Conservation (phyloP, 2,797 vertebrate genomes). For the Gadopsis marmoratus region DNA sequence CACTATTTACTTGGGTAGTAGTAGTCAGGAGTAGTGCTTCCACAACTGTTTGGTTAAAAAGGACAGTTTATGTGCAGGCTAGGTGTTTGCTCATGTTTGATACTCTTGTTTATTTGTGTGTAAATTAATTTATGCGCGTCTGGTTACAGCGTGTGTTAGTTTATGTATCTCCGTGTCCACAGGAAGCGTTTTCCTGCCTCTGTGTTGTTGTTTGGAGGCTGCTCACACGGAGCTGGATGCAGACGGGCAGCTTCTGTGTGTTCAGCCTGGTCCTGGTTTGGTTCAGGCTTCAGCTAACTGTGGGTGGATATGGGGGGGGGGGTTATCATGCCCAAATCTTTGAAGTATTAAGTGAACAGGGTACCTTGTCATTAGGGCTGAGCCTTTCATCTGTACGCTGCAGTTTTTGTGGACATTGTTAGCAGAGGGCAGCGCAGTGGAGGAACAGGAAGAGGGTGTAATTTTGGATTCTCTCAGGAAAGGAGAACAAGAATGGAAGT, state of each 20-base stretch:
- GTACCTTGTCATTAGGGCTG: constrained; percentile 80
- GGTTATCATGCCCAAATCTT: constrained; percentile 54
- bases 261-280: constrained; percentile 38
- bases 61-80: background rate
- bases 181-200: constrained; percentile 2
- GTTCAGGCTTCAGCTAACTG: constrained; percentile 66
- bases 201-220: constrained; percentile 23
- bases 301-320: constrained; percentile 49
- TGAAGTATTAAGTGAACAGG: constrained; percentile 80
- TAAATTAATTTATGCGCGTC: background rate
- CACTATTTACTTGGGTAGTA: too few relatives aligned
- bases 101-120: constrained; percentile 13
- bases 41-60: background rate
- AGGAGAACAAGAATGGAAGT: constrained; percentile 22
- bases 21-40: too few relatives aligned
- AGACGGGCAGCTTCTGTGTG: constrained; percentile 37
- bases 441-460: constrained; percentile 34
- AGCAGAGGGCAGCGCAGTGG: constrained; percentile 46
- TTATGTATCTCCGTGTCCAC: background rate
- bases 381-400: constrained; percentile 66
- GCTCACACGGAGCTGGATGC: constrained; percentile 24
- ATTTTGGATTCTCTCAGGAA: constrained; percentile 42
- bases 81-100: background rate
- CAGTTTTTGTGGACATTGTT: constrained; percentile 48
- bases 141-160: background rate